Conservation (phyloP, 1,140 invertebrate genomes). For the Oreohelix idahoensis region DNA sequence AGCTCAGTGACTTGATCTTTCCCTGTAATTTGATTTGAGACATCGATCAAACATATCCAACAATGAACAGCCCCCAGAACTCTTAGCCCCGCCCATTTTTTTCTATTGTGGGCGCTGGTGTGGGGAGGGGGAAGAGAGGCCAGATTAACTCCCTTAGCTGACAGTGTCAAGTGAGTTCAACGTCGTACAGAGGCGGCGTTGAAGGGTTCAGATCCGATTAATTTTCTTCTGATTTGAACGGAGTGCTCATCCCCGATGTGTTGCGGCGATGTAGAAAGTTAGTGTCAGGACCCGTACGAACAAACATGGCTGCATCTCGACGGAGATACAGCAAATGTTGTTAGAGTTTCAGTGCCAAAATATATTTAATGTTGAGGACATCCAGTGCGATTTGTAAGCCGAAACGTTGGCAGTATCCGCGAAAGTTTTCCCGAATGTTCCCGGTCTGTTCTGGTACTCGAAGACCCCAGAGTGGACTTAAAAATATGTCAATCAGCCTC, state of each 20-base stretch:
- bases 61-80: too few species aligned
- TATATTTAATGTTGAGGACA: constrained; percentile 3
- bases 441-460: neutral
- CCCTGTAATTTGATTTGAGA: too few species aligned
- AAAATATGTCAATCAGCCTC: neutral
- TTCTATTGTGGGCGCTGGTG: too few species aligned
- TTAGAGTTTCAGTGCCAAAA: neutral
- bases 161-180: neutral
- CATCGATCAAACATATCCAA: too few species aligned
- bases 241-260: neutral
- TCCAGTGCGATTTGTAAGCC: neutral
- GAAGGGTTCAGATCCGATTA: neutral
- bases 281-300: neutral
- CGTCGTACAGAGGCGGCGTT: neutral
- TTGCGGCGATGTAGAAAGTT: neutral
- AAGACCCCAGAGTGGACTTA: neutral
- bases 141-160: constrained; percentile 1
- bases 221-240: neutral
- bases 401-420: neutral
- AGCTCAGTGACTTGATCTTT: too few species aligned
- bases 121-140: neutral
- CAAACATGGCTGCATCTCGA: neutral
- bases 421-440: neutral
- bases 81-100: too few species aligned
- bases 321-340: neutral